Evolutionary conservation across 2,888 invertebrate species (phyloP), one percentile per base, ranked within the genome.

Genomic region (Noctua pronuba): DNA sequence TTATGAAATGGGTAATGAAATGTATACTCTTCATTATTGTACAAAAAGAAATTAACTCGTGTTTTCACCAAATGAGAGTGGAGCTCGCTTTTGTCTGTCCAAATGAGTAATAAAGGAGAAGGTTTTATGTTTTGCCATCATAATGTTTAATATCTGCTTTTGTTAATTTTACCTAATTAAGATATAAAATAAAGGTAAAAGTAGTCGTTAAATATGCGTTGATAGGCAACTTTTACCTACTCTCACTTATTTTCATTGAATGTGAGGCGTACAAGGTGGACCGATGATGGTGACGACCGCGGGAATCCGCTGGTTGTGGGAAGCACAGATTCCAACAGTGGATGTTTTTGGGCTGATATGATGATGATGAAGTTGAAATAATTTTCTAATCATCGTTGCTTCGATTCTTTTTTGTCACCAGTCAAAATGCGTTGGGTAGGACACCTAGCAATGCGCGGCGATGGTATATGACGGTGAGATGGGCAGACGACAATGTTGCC

Each of bases 61-160:
- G 79, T 72, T 73, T 70, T 55, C 60, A 78, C 31, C 1, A 83
- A 78, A 83, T 78, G 73, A 66, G 60, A 82, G 44, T 72, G 64
- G 38, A 60, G 52, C 46, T 46, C 58, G 69, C 69, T 46, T 60
- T 70, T 69, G 67, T 67, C 65, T 70, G 35, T 60, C 13, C 31
- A 38, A 77, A 80, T 73, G 58, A 80, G 49, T 65, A 69, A 81
- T 81, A 76, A 81, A 69, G 16, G 41, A 58, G 44, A 68, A 38
- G 64, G 38, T 44, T 76, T 77, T 67, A 82, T 82, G 68, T 8
- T 65, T 35, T 38, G 55, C 55, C 41, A 44, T 65, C 35, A 49
- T 41, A 58, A 81, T 81, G 64, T 69, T 77, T 68, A 24, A 46
- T 75, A 75, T 58, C 18, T 64, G 41, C 35, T 49, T 81, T 81